Base-by-base conservation (phyloP, 2,113 vertebrate genomes). In the Indri indri region DNA sequence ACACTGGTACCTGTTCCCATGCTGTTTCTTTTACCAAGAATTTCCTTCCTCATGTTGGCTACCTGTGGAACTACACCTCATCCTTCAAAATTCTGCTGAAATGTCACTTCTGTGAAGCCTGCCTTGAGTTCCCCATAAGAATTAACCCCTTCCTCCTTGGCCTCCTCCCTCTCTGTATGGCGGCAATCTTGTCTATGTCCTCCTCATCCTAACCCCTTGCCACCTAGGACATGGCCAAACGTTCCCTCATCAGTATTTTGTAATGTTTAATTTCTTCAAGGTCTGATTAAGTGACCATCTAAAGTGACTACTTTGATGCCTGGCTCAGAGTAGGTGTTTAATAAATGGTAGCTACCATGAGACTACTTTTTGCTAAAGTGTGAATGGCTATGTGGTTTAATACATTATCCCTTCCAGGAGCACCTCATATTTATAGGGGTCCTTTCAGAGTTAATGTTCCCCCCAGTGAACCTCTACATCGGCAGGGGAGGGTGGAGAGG, bases 1-100 rank as follows among this genome's bases (percentile, higher is more conserved):
- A 54, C 9, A 68, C 50, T 11, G 4, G 27, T 2, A 0, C 17
- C 9, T 45, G 42, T 32, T 25, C 30, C 2, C 8, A 1, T 9
- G 20, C 3, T 34, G 22, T 74, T 93, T 52, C 12, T 45, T 83
- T 42, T 59, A 17, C 79, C 4, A 14, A 32, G 66, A 71, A 9
- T 71, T 73, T 32, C 18, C 42, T 57, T 45, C 47, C 45, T 90
- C 1, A 4, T 14, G 2, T 20, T 80, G 70, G 18, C 70, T 73
- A 1, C 68, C 54, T 66, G 8, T 27, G 25, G 45, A 65, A 23
- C 47, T 63, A 25, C 16, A 57, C 23, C 37, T 89, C 2, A 0
- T 10, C 30, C 74, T 90, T 94, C 66, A 45, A 27, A 71, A 68
- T 52, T 42, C 40, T 83, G 18, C 40, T 7, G 5, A 86, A 25